Percentiles rank a stretch among this genome's conserved stretches.
These are phyloP conservation scores for Glareola pratincola DNA, from an alignment of 2,113 vertebrate species.

Conservation along the genomic window DNA sequence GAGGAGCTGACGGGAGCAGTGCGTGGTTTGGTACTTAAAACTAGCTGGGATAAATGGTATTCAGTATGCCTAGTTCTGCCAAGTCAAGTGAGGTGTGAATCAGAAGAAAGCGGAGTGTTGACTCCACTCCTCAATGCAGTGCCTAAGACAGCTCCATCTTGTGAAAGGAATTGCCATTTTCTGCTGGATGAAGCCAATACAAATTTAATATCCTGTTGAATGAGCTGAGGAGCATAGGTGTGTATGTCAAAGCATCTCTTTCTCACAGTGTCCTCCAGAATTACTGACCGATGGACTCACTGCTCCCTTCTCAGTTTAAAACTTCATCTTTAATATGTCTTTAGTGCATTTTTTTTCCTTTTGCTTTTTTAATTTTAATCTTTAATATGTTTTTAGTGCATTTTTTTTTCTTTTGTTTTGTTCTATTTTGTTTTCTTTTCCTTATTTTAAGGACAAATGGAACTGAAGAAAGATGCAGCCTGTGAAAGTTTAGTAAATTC, in stretches of 20 bases:
- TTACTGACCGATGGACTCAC: neutral
- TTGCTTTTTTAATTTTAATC: neutral
- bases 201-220: neutral
- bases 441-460: neutral
- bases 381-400: neutral
- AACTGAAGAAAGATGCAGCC: neutral
- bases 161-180: neutral
- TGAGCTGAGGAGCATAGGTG: fast-evolving
- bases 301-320: neutral
- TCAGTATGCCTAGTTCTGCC: neutral
- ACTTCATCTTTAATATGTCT: neutral
- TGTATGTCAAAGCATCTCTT: neutral
- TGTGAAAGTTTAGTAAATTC: neutral
- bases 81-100: fast-evolving
- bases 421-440: neutral
- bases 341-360: neutral
- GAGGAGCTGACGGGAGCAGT: neutral
- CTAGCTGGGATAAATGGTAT: neutral
- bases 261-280: neutral
- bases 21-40: neutral
- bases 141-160: neutral
- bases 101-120: neutral
- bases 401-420: neutral
- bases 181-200: neutral
- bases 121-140: neutral